Evolutionary conservation across 2,888 invertebrate species (phyloP), one percentile per base, ranked within the genome.

Genomic region (Pandemis corylana): DNA sequence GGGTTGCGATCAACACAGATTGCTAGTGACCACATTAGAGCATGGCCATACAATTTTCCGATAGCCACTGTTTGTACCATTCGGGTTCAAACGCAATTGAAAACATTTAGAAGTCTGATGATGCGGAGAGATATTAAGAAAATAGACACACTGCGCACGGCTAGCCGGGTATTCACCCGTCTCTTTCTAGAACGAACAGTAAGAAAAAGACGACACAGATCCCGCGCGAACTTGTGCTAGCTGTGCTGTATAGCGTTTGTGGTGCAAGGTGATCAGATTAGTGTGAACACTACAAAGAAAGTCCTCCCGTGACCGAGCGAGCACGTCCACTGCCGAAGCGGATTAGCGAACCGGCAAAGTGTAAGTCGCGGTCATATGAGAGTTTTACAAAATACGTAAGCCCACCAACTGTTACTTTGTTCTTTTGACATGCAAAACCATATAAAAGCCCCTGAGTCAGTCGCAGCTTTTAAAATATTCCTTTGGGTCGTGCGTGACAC

Each of bases 291-390:
- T 6, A 6, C 42, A 63, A 63, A 59, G 59, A 10, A 28, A 7
- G 59, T 3, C 15, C 20, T 9, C 12, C 28, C 59, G 20, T 28
- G 28, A 28, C 59, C 59, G 5, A 10, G 59, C 28, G 28, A 59
- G 28, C 59, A 59, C 59, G 49, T 49, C 46, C 20, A 12, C 28
- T 49, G 28, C 41, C 56, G 49, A 59, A 46, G 63, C 64, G 73
- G 73, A 69, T 73, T 73, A 64, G 64, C 28, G 44, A 51, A 10
- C 28, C n/a, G 49, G 49, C 46, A 49, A 73, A 68, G 53, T 68
- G 64, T 73, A 68, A 68, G 72, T 64, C 64, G 68, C 68, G 73
- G 68, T 73, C 59, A 56, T 28, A 71, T 59, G 53, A 41, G 56
- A 56, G 68, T 49, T 28, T 64, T 20, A 13, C 46, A 36, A 64